Evolutionary conservation across 1,140 invertebrate genomes (phyloP).

Genomic region (Drosophila murphyi): DNA sequence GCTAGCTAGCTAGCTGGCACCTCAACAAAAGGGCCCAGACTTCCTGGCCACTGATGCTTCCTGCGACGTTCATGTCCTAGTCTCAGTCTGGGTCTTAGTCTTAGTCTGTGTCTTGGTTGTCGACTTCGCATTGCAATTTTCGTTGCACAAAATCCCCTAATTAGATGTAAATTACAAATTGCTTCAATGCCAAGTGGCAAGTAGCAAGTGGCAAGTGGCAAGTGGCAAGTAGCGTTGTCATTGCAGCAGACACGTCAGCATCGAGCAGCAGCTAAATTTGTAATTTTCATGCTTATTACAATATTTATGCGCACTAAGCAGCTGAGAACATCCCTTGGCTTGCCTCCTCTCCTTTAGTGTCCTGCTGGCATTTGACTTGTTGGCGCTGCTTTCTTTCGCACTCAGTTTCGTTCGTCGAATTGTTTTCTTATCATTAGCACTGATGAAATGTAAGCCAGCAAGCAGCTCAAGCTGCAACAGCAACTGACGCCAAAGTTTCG

Average conservation of each 20-base stretch:
- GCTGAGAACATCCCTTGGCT: constrained; percentile 30
- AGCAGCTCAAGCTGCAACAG: constrained; percentile 7
- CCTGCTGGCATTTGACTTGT: constrained; percentile 43
- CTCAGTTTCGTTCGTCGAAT: constrained; percentile 28
- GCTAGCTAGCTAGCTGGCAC: constrained; percentile 10
- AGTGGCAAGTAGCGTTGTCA: constrained; percentile 44
- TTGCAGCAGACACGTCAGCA: constrained; percentile 43
- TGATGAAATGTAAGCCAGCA: constrained; percentile 60
- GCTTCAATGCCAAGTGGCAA: constrained; percentile 57
- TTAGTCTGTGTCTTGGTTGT: not conserved
- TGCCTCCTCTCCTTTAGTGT: constrained; percentile 18
- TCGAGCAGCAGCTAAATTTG: constrained; percentile 57
- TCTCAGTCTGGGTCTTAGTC: not conserved
- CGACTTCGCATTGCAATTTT: constrained; percentile 34
- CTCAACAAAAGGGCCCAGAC: constrained; percentile 37
- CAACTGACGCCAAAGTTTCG: constrained; percentile 50
- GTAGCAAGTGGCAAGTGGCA: constrained; percentile 28
- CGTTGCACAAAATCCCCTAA: constrained; percentile 64
- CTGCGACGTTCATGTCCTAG: not conserved
- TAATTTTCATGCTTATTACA: constrained; percentile 76
- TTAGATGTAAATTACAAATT: constrained; percentile 77
- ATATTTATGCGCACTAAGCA: constrained; percentile 68
- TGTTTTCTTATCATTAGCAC: constrained; percentile 67
- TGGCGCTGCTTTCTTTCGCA: constrained; percentile 4
- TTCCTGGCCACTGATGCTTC: constrained; percentile 17